Conservation (phyloP, 2,888 invertebrate species). For the Yponomeuta sedellus region DNA sequence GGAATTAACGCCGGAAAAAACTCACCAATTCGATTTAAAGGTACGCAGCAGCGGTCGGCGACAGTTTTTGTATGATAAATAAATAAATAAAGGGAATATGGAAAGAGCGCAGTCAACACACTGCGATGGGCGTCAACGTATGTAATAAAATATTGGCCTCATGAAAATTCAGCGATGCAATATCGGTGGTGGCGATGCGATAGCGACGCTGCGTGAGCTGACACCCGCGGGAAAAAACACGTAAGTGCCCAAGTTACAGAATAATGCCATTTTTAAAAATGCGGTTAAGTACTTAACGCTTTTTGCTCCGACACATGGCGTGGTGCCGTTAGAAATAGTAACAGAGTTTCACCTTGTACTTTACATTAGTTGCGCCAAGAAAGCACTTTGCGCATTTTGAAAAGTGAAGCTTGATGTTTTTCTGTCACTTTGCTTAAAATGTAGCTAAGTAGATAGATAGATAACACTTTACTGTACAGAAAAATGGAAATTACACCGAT, state of each 20-base stretch:
- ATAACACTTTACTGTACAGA: too few relatives aligned
- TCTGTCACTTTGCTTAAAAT: background rate
- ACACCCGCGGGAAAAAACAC: background rate
- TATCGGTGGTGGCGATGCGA: slow-evolving; percentile 27
- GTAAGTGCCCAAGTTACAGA: slow-evolving; percentile 1
- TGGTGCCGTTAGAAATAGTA: background rate
- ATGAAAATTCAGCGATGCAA: slow-evolving; percentile 66
- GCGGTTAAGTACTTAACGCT: background rate
- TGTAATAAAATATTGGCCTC: slow-evolving; percentile 59
- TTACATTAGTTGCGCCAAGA: background rate
- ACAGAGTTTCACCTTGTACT: slow-evolving; percentile 2
- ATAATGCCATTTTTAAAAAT: slow-evolving; percentile 4
- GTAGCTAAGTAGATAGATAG: too few relatives aligned
- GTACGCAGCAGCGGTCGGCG: slow-evolving; percentile 50
- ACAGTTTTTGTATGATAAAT: slow-evolving; percentile 50
- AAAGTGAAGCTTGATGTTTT: too few relatives aligned
- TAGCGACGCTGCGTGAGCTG: background rate
- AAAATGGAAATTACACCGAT: too few relatives aligned
- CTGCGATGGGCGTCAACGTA: slow-evolving; percentile 38
- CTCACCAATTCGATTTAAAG: slow-evolving; percentile 59
- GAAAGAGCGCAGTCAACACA: slow-evolving; percentile 41
- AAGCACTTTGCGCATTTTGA: background rate
- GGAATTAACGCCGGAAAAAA: slow-evolving; percentile 72
- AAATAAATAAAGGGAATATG: slow-evolving; percentile 54
- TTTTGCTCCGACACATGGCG: slow-evolving; percentile 16